Evolutionary conservation across 2,797 vertebrate species (phyloP), one percentile per base, ranked within the genome.

Genomic region (Botia kubotai): DNA sequence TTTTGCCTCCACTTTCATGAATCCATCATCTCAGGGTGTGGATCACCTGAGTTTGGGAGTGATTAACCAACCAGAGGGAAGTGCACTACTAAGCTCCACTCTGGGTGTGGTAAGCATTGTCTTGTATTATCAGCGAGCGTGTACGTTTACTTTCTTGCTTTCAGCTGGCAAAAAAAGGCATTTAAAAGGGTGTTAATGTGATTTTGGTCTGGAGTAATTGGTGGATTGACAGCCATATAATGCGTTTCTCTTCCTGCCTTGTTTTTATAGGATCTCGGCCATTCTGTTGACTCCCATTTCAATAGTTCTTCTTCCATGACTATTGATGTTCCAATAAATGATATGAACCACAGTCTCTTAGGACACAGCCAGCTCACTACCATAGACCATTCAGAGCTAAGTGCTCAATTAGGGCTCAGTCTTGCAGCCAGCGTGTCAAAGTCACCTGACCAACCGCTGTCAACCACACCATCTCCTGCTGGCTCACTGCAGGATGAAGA

Each of bases 371-470:
- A 96, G 87, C 90, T 97, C 81, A 97, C 96, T 84, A 97, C 97
- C 52, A 98, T 98, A 46, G 97, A 98, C 92, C 96, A 97, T 26
- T 96, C 96, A 0, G 96, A 98, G 89, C 94, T 98, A 83, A 96
- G 95, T 58, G 93, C 95, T 57, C 96, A 98, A 36, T 94, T 98
- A 81, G 97, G 97, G 3, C 94, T 98, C 11, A 94, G 95, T 68
- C 83, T 97, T 77, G 93, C 93, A 26, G 90, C 90, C 77, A 94
- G 95, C 50, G 65, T 97, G 53, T 86, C 90, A 1, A 93, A 94
- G 88, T 96, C 96, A 0, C 96, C 96, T 1, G 95, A 96, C 29
- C 92, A 95, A 83, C 93, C 91, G 0, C 89, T 96, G 74, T 97
- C 96, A 0, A 91, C 95, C 73, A 93, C 95, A 0, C 95, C 95